A percentile compares a stretch with the other conserved stretches of the same genome.
Evolutionary conservation across 2,888 invertebrate genomes (phyloP).

Genomic region (Chironomus riparius): DNA sequence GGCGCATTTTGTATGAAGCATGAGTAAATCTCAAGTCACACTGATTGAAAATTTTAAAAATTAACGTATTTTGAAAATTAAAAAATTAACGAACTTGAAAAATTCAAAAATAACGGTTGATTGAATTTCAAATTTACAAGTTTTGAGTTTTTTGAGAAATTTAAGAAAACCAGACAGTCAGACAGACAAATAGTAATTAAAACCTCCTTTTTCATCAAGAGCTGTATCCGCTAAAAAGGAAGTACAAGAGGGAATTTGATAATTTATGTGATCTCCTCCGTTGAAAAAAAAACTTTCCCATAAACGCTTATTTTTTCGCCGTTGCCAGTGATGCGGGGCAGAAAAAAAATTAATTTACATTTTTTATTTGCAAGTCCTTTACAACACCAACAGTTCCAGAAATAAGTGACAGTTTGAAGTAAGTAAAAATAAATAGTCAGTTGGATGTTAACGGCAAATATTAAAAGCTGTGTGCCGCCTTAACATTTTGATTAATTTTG

Average conservation of each 20-base stretch:
- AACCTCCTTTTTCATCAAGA: not conserved
- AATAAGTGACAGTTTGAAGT: not conserved
- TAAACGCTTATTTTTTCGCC: not conserved
- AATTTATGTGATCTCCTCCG: not conserved
- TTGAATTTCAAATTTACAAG: too few species aligned
- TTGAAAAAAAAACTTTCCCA: not conserved
- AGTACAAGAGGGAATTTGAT: not conserved
- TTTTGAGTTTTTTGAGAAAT: too few species aligned
- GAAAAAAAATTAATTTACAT: conserved; percentile 14
- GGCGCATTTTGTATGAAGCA: too few species aligned
- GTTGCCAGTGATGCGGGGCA: not conserved
- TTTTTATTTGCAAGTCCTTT: not conserved
- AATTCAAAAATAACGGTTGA: too few species aligned
- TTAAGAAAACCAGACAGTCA: too few species aligned
- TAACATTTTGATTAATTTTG: too few species aligned
- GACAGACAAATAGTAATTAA: not conserved
- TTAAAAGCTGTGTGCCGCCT: too few species aligned
- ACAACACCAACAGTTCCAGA: not conserved
- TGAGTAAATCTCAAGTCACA: too few species aligned
- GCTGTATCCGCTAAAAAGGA: not conserved
- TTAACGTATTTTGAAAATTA: too few species aligned
- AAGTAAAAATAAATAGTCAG: not conserved
- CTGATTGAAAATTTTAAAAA: too few species aligned
- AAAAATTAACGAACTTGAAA: too few species aligned
- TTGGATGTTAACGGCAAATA: not conserved